Conservation (phyloP, 2,797 vertebrate genomes). For the Acanthis flammea region DNA sequence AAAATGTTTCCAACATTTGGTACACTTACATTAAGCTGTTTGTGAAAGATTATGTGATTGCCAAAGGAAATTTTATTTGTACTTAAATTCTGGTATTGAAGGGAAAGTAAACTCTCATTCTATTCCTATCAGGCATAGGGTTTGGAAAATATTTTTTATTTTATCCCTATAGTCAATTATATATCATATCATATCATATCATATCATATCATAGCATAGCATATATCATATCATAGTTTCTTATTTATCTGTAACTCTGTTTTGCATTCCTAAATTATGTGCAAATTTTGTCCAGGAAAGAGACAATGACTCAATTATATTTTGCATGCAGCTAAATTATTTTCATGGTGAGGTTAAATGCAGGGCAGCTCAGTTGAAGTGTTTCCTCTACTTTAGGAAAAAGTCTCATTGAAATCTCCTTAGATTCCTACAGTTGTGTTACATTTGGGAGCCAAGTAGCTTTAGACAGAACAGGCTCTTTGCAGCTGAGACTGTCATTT, state of each 20-base stretch:
- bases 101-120: neutral
- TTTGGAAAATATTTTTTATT: neutral
- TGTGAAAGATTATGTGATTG: neutral
- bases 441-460: neutral
- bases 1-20: neutral
- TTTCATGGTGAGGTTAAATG: constrained; percentile 42
- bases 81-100: neutral
- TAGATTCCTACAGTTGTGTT: constrained; percentile 43
- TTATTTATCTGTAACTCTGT: neutral
- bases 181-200: neutral
- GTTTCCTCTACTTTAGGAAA: constrained; percentile 23
- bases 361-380: neutral
- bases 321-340: constrained; percentile 35
- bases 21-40: neutral
- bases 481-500: constrained; percentile 38
- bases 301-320: constrained; percentile 13
- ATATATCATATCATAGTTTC: neutral
- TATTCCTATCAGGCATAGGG: neutral
- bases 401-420: constrained; percentile 19
- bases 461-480: constrained; percentile 26
- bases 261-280: neutral
- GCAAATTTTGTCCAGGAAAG: constrained; percentile 2
- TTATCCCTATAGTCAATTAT: neutral
- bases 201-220: neutral
- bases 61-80: neutral